Base-by-base conservation (phyloP, 2,888 invertebrate species). In the Herminia tarsipennalis region DNA sequence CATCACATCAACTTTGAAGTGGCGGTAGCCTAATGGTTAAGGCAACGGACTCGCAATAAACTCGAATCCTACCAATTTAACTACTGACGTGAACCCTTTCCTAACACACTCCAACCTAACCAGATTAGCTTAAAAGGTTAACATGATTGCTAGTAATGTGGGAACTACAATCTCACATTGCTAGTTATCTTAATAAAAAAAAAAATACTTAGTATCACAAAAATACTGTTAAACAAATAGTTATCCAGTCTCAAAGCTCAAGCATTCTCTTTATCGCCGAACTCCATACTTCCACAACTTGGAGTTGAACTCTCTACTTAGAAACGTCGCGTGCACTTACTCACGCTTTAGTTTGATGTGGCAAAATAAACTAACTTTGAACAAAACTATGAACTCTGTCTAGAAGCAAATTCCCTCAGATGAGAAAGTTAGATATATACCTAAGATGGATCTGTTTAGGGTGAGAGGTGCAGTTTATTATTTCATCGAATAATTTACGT, bases 351-450 rank as follows among this genome's bases (percentile, higher is more conserved):
- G 35, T 65, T 41, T 40, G 36, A 41, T 37, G 44, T 33, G 34
- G 27, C 24, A 33, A 49, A 32, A 49, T 32, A 59, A 51, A 60
- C 43, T n/a, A 13, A 56, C 49, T 50, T 21, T 28, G 16, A 35
- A 16, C 5, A 5, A 36, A 44, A 51, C 44, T 55, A 9, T 33
- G 30, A 51, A 64, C 36, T 60, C 41, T 16, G 48, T 51, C 35
- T 39, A 22, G 9, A 28, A 40, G 33, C 51, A 33, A 48, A 46
- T 36, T 47, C 10, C 3, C 12, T 12, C 9, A 41, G 47, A 56
- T 59, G 48, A 51, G 22, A 27, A 47, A 55, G 43, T 61, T 61
- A 32, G 30, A 14, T 30, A 22, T 5, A 8, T 39, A 33, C 35
- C 37, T 1, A 10, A 36, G 28, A 17, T 20, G 8, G 28, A 32